Percentiles rank a stretch among this genome's conserved stretches.
Conservation (phyloP, 2,113 vertebrate species). For the Tenebrosternarchus preto region DNA sequence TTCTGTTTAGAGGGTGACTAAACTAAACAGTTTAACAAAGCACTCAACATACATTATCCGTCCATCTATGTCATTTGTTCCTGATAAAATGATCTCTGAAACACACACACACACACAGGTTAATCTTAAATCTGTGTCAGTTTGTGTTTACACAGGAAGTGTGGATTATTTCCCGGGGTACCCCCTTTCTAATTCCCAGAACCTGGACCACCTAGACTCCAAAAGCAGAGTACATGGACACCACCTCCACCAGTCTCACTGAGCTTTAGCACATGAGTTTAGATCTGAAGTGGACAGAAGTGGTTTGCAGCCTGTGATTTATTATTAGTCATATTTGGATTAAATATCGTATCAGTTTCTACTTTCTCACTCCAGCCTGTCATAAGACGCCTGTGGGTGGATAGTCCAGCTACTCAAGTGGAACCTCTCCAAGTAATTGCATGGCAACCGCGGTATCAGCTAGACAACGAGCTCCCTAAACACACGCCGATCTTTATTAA, state of each 20-base stretch:
- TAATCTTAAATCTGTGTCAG: constrained; percentile 38
- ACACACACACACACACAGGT: neutral
- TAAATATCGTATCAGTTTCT: constrained; percentile 28
- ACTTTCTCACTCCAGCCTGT: constrained; percentile 12
- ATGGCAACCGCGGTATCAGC: constrained; percentile 40
- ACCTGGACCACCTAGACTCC: no score
- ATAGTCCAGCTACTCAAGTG: constrained; percentile 13
- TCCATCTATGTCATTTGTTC: constrained; percentile 38
- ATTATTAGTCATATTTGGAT: neutral
- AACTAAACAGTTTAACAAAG: constrained; percentile 17
- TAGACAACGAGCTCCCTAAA: constrained; percentile 32
- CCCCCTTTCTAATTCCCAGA: no score
- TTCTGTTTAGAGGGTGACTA: neutral
- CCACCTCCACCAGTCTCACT: no score
- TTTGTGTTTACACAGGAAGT: constrained; percentile 40
- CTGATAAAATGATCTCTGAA: constrained; percentile 22
- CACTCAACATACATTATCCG: constrained; percentile 30
- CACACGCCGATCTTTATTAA: constrained; percentile 35
- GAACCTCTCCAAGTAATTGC: constrained; percentile 29
- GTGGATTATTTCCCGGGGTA: neutral
- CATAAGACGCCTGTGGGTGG: constrained; percentile 39
- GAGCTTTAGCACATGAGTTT: neutral
- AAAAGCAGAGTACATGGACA: neutral
- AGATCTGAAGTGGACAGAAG: neutral
- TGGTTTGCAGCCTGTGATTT: neutral